Evolutionary conservation across 1,140 invertebrate species (phyloP).

Genomic region (Papilio machaon): DNA sequence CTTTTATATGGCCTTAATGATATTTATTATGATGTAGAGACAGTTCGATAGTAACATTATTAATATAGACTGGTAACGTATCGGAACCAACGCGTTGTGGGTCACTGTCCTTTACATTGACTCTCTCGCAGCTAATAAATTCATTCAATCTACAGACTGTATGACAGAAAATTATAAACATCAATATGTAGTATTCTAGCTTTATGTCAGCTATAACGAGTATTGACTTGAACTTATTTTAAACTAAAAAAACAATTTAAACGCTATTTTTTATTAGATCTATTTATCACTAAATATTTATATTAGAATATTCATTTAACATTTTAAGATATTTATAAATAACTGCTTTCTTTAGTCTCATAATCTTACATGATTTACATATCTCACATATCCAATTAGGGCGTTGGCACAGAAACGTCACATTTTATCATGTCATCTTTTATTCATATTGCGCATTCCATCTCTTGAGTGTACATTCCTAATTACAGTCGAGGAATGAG

Average conservation of each 20-base stretch:
- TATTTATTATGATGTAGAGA: not conserved
- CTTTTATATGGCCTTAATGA: not conserved
- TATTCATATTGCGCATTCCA: constrained; percentile 60
- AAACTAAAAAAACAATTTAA: too few species aligned
- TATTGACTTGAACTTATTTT: too few species aligned
- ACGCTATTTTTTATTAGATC: too few species aligned
- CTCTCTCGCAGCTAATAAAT: constrained; percentile 32
- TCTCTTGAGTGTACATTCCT: constrained; percentile 62
- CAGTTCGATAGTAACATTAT: constrained; percentile 23
- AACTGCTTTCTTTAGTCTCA: too few species aligned
- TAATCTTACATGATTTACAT: not conserved
- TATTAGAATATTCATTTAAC: too few species aligned
- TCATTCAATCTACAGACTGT: not conserved
- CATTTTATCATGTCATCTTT: constrained; percentile 52
- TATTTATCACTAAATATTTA: too few species aligned
- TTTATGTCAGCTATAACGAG: too few species aligned
- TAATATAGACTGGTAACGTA: constrained; percentile 23
- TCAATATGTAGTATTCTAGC: not conserved
- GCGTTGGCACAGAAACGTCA: constrained; percentile 25
- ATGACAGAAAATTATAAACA: not conserved
- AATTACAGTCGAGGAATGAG: constrained; percentile 69
- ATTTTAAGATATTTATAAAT: too few species aligned
- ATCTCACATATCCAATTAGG: constrained; percentile 14
- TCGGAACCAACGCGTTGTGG: constrained; percentile 28
- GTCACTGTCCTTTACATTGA: constrained; percentile 35